These are phyloP conservation scores for Chelon auratus DNA, from an alignment of 2,797 vertebrate genomes.

Conservation along the genomic window DNA sequence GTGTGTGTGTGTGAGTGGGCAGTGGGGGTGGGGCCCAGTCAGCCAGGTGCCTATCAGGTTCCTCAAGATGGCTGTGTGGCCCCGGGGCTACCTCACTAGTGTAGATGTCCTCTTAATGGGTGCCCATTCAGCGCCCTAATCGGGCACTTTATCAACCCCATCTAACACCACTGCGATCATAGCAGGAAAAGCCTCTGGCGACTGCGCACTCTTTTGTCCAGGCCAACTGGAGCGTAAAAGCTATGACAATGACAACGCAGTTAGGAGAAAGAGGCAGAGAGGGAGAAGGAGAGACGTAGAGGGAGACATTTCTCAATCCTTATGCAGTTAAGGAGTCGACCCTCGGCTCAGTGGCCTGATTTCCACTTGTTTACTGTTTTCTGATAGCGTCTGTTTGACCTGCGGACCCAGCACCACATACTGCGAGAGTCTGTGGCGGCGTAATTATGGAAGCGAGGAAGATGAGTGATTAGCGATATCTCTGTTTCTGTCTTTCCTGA, in stretches of 20 bases:
- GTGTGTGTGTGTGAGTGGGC: neutral
- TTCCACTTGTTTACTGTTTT: conserved; percentile 62
- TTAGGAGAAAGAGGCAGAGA: conserved; percentile 10
- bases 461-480: conserved; percentile 4
- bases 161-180: conserved; percentile 69
- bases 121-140: conserved; percentile 80
- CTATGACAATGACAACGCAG: conserved; percentile 71
- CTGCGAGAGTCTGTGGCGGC: neutral
- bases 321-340: conserved; percentile 45
- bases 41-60: conserved; percentile 62
- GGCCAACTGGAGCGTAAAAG: conserved; percentile 80
- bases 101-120: conserved; percentile 80
- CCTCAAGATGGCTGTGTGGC: conserved; percentile 56
- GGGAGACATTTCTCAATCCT: conserved; percentile 59
- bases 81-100: conserved; percentile 65
- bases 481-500: neutral
- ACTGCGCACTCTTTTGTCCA: conserved; percentile 73
- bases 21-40: conserved; percentile 2
- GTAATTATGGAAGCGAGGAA: neutral
- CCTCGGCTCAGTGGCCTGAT: conserved; percentile 21
- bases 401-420: conserved; percentile 26
- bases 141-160: conserved; percentile 75
- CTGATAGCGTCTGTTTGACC: conserved; percentile 60
- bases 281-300: neutral
- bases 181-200: conserved; percentile 76